Conservation (phyloP, 2,113 vertebrate genomes). For the Embiotoca jacksoni region DNA sequence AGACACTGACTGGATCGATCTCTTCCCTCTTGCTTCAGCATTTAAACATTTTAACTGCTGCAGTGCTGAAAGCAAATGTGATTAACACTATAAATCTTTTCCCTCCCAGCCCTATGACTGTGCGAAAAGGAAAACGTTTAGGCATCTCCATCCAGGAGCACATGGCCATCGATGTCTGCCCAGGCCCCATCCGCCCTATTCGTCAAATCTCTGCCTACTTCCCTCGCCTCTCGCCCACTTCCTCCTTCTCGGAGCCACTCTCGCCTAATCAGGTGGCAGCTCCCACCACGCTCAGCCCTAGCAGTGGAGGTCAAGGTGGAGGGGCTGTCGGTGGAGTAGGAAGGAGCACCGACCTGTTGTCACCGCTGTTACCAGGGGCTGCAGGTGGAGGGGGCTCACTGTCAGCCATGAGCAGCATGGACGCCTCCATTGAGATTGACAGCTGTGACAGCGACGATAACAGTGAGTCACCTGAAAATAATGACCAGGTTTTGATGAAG, state of each 20-base stretch:
- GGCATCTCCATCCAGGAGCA: constrained; percentile 87
- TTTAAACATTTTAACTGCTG: neutral
- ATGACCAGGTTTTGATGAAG: constrained; percentile 20
- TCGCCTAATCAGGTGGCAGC: constrained; percentile 74
- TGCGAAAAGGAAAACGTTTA: constrained; percentile 84
- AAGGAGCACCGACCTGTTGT: constrained; percentile 60
- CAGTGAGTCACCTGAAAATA: constrained; percentile 79
- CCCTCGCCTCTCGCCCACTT: constrained; percentile 82
- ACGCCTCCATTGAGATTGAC: constrained; percentile 86
- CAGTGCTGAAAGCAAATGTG: neutral
- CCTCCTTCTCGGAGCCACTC: constrained; percentile 81
- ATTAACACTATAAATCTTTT: neutral
- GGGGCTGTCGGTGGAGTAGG: constrained; percentile 26
- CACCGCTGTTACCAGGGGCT: constrained; percentile 63
- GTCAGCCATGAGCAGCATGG: constrained; percentile 83
- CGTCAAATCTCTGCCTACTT: constrained; percentile 87
- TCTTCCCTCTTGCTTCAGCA: neutral
- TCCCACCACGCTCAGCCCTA: constrained; percentile 60
- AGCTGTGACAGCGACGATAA: constrained; percentile 87
- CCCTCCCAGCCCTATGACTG: constrained; percentile 78
- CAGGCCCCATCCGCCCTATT: constrained; percentile 87
- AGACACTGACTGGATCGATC: constrained; percentile 13
- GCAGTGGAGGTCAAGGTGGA: constrained; percentile 40
- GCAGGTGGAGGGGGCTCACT: constrained; percentile 69
- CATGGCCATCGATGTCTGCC: constrained; percentile 88